These are phyloP conservation scores for Eriocheir sinensis DNA, from an alignment of 1,140 invertebrate genomes.

Conservation along the genomic window DNA sequence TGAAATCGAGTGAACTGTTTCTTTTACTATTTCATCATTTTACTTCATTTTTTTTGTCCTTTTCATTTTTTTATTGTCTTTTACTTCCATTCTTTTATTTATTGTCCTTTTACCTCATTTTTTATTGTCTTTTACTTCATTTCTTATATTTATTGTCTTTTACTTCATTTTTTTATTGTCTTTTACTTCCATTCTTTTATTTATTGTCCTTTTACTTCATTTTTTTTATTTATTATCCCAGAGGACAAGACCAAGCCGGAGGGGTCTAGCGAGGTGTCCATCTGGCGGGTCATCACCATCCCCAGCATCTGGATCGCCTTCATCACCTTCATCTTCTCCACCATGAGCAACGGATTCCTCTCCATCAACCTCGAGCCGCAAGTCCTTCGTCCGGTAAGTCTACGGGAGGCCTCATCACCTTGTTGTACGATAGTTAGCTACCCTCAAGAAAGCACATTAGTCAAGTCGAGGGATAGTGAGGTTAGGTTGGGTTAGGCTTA, in stretches of 20 bases:
- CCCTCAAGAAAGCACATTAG: too few species aligned
- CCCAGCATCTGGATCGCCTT: slow-evolving; percentile 80
- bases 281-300: slow-evolving; percentile 79
- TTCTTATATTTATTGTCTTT: too few species aligned
- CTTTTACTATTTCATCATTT: too few species aligned
- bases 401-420: background rate
- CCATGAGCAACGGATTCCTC: slow-evolving; percentile 81
- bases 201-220: too few species aligned
- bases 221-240: background rate
- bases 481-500: too few species aligned
- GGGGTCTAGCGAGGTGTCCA: slow-evolving; percentile 10
- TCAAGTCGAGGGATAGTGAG: too few species aligned
- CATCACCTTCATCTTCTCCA: slow-evolving; percentile 80
- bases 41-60: too few species aligned
- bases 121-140: background rate
- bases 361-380: slow-evolving; percentile 81
- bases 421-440: too few species aligned
- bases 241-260: background rate
- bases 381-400: slow-evolving; percentile 79
- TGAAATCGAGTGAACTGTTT: too few species aligned
- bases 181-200: too few species aligned
- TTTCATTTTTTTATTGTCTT: too few species aligned
- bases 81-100: background rate
- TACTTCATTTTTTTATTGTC: too few species aligned
- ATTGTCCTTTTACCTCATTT: background rate